Percentiles rank a stretch among this genome's conserved stretches.
These are phyloP conservation scores for Pelecanoides urinatrix DNA, from an alignment of 2,113 vertebrate species.

Conservation along the genomic window DNA sequence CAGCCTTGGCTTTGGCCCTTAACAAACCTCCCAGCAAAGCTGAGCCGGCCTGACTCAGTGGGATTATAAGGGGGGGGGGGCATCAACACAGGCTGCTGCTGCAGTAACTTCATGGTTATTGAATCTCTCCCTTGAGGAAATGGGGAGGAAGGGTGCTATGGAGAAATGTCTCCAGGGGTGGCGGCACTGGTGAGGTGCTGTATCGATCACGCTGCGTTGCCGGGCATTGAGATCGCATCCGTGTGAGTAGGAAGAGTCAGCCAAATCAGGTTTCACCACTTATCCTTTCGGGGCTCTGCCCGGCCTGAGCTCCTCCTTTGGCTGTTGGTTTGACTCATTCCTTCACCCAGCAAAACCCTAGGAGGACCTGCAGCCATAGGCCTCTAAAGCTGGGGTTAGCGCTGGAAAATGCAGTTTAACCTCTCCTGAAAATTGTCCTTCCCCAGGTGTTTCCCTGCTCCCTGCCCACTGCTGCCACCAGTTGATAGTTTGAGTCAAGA, in stretches of 20 bases:
- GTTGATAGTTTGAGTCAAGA: neutral
- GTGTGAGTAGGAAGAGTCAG: neutral
- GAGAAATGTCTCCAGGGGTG: neutral
- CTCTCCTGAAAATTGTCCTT: neutral
- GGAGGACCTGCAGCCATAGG: neutral
- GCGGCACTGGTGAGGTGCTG: neutral
- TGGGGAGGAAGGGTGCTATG: neutral
- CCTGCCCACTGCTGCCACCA: neutral
- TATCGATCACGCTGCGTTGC: fast-evolving
- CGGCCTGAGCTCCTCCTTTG: neutral
- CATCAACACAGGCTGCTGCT: neutral
- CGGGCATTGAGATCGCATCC: neutral
- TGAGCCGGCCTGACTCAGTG: fast-evolving
- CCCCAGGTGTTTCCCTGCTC: fast-evolving
- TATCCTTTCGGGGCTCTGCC: neutral
- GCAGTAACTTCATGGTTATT: neutral
- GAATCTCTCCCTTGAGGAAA: neutral
- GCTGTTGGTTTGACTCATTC: neutral
- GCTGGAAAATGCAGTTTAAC: neutral
- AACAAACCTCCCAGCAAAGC: neutral
- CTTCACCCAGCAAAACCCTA: neutral
- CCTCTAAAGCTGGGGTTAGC: neutral
- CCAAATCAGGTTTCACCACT: fast-evolving
- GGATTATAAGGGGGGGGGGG: fast-evolving
- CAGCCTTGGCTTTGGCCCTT: neutral